Base-by-base conservation (phyloP, 2,888 invertebrate genomes). In the Oligia fasciuncula region DNA sequence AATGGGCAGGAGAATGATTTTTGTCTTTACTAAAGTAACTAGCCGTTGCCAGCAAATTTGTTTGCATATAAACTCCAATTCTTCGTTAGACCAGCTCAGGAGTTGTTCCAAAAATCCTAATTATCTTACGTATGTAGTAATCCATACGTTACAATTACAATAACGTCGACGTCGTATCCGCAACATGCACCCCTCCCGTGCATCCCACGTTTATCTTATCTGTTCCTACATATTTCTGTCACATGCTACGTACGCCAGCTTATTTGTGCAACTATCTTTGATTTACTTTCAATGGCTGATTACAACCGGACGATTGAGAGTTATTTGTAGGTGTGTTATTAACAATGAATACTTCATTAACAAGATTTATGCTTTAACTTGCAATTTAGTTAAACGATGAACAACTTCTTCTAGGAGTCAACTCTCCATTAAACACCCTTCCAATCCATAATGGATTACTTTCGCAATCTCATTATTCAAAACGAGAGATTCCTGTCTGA, bases 401-500 rank as follows among this genome's bases (percentile, higher is more conserved):
- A 57, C 54, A 74, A 69, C 84, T 40, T 43, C 67, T 73, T 67
- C 43, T 57, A 60, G 62, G 43, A 73, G n/a, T 71, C 43, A 67
- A 43, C 8, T 84, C 65, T 66, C 49, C 14, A 43, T 66, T 77
- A 68, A 67, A 84, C 84, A 80, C 71, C 72, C 69, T 66, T 35
- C 57, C 75, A 65, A 87, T 85, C 67, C 84, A 85, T 87, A 87
- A 85, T 87, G 85, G 80, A 86, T 87, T 88, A 79, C 83, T 80
- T 87, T 77, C 51, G 73, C 77, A 80, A 83, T 85, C 83, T 88
- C 79, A 87, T 88, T 88, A 88, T 83, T 79, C 85, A 79, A 83
- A 85, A 87, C 86, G 72, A 74, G 78, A 81, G 76, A 80, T 73
- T 81, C 81, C 62, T 70, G 73, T 76, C 76, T 60, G 46, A 83